Evolutionary conservation across 2,113 vertebrate genomes (phyloP), one percentile per base, ranked within the genome.

Genomic region (Propithecus coquereli): DNA sequence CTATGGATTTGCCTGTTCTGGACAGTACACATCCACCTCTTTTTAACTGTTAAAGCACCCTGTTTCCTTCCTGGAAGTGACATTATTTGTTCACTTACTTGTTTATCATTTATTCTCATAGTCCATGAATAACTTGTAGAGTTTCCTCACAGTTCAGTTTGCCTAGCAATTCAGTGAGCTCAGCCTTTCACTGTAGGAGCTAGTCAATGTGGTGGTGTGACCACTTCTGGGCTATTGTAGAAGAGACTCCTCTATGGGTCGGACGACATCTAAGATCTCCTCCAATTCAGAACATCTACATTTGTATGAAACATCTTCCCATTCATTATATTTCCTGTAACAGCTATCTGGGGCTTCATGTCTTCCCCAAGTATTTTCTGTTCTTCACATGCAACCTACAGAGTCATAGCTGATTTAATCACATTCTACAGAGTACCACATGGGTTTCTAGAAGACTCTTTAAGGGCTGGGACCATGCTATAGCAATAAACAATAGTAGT

Each of bases 371-470:
- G 5, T 70, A 25, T 86, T 87, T 82, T 87, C 76, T 87, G 17
- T 73, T 74, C 66, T 93, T 84, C 3, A 61, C 16, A 66, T 84
- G 77, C 20, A 54, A 70, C 32, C 30, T 7, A 71, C 8, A 59
- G 80, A 77, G 27, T 77, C 6, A 8, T 87, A 68, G 52, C 12
- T 61, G 47, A 57, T 50, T 65, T 61, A 85, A 65, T 77, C 23
- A 50, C 50, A 9, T 66, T 66, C 45, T 65, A 52, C 17, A 32
- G 34, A 83, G 61, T 43, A 59, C 54, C 12, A 2, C 3, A 8
- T 68, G 87, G 71, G 63, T 54, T 93, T 93, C 47, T 82, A 61
- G 80, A 77, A 93, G 94, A 47, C 30, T 71, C 83, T 85, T 52
- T 50, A 52, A 87, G 54, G 65, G 27, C 7, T 81, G 54, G 74